Evolutionary conservation across 2,888 invertebrate genomes (phyloP).

Genomic region (Scelioninae gen. 2): DNA sequence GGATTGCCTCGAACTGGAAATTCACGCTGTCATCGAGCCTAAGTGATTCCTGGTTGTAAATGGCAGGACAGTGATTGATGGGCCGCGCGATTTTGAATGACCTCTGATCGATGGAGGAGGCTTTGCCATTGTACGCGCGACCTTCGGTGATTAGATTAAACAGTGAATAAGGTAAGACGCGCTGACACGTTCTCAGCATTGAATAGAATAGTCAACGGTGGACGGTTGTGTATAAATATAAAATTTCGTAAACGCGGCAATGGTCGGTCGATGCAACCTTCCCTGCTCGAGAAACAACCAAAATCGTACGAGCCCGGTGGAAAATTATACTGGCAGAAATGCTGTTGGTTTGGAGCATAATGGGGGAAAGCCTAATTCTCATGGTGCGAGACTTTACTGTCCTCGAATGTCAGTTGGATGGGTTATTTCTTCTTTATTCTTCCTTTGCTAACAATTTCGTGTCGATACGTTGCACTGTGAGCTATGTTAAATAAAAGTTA

Average conservation of each 20-base stretch:
- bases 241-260: conserved; percentile 40
- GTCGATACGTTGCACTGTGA: too few species aligned
- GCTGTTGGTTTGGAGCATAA: too few species aligned
- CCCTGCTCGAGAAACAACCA: conserved; percentile 22
- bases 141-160: conserved; percentile 52
- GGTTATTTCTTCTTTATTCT: too few species aligned
- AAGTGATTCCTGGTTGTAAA: conserved; percentile 51
- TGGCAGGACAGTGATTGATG: conserved; percentile 62
- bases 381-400: too few species aligned
- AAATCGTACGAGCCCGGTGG: conserved; percentile 3
- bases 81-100: conserved; percentile 61
- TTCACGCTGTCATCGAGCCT: conserved; percentile 46
- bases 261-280: conserved; percentile 22
- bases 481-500: too few species aligned
- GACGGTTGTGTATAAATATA: not conserved
- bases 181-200: conserved; percentile 33
- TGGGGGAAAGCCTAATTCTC: too few species aligned
- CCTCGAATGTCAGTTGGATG: too few species aligned
- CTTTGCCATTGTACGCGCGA: conserved; percentile 45
- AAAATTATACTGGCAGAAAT: too few species aligned
- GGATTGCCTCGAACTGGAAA: conserved; percentile 46
- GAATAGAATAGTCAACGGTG: conserved; percentile 40
- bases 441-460: too few species aligned
- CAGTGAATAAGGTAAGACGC: conserved; percentile 32
- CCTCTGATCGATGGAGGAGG: conserved; percentile 56